Conservation (phyloP, 37 sponge, comb jelly and placozoan species). For the Ephydatia muelleri region DNA sequence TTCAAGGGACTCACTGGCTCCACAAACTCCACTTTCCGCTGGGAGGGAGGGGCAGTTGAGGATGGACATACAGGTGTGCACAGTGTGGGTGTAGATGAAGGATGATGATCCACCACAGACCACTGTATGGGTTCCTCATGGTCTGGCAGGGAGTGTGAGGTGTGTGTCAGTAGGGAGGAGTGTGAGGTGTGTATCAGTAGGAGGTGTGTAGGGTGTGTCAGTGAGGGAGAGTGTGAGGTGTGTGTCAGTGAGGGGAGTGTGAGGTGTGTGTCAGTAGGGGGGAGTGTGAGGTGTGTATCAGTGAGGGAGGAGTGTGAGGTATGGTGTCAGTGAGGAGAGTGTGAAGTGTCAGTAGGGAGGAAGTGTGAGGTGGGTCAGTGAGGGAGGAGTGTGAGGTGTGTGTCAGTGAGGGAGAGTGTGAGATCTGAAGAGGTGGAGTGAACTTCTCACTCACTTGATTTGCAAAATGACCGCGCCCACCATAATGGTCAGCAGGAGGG, state of each 20-base stretch:
- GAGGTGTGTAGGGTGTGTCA: conserved; percentile 32
- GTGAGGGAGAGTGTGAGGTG: conserved; percentile 47
- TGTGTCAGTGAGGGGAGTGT: conserved; percentile 47
- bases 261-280: conserved; percentile 31
- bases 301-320: conserved; percentile 27
- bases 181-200: neutral
- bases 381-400: conserved; percentile 30
- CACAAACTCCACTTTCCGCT: neutral
- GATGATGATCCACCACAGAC: conserved; percentile 46
- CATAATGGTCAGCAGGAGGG: conserved; percentile 31
- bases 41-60: conserved; percentile 59
- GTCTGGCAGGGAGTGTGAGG: neutral
- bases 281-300: conserved; percentile 23
- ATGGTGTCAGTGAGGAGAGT: conserved; percentile 8
- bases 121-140: conserved; percentile 23
- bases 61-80: conserved; percentile 58
- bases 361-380: conserved; percentile 22
- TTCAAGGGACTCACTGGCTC: too few relatives aligned
- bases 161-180: neutral
- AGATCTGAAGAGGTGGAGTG: conserved; percentile 10
- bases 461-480: conserved; percentile 22
- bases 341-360: conserved; percentile 25
- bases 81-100: conserved; percentile 54
- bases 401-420: conserved; percentile 33
- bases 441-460: conserved; percentile 14